Evolutionary conservation across 2,113 vertebrate genomes (phyloP), one percentile per base, ranked within the genome.

Genomic region (Callipepla squamata): DNA sequence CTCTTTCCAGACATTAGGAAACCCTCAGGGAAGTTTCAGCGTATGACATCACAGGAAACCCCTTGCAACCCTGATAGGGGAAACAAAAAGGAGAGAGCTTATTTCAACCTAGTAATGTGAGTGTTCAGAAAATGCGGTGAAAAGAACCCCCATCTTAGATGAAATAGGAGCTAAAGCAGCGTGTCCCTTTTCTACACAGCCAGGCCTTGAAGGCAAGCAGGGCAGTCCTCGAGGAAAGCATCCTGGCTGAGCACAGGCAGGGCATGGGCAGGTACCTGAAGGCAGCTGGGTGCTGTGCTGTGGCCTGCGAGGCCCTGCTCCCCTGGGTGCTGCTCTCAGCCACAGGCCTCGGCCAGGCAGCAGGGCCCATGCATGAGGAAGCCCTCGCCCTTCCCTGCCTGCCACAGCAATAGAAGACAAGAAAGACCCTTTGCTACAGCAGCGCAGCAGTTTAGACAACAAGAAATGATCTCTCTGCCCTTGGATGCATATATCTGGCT

Each of bases 281-380:
- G 30, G 7, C 0, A 17, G 51, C 47, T 13, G 47, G 6, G 23
- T 12, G 6, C 73, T 30, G 22, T 50, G 34, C 11, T 4, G n/a
- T 0, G 2, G 44, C 25, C 4, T 6, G 36, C 19, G 11, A 34
- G 25, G 45, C 26, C 28, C 34, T 2, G 2, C 16, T 6, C 26
- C 28, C 32, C 0, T 0, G 38, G 30, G 25, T 1, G 1, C 30
- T 44, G 34, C 65, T 16, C 18, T 0, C 3, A 2, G 48, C 57
- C 44, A 7, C 7, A 3, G 21, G 50, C 19, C 25, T 7, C 22
- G 5, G 20, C 28, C 57, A 19, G 48, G 53, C 59, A 42, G 66
- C 23, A 30, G 14, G 32, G 21, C 44, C 59, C 32, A 2, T 0
- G 3, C 6, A 1, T 40, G n/a, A 48, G 40, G 18, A 20, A 26